Evolutionary conservation across 2,797 vertebrate species (phyloP).

Genomic region (Manis pentadactyla): DNA sequence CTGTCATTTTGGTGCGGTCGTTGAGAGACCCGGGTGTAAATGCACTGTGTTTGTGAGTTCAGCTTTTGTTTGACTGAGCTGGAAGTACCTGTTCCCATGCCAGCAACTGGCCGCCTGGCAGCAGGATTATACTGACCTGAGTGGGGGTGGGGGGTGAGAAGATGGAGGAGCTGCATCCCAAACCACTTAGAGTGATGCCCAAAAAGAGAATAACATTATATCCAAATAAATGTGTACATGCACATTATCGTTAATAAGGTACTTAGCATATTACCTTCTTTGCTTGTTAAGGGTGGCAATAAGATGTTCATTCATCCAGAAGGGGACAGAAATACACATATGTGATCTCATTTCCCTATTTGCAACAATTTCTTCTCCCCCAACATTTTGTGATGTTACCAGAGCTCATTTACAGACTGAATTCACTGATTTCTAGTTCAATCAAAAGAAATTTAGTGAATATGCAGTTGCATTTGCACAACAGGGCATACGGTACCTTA

Average conservation of each 20-base stretch:
- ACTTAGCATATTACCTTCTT: neutral
- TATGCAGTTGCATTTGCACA: neutral
- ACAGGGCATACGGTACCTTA: neutral
- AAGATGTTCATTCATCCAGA: neutral
- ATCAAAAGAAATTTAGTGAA: neutral
- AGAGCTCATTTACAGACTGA: neutral
- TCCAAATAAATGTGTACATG: neutral
- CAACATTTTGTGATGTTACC: neutral
- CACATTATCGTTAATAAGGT: neutral
- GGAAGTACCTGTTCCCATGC: too few relatives aligned
- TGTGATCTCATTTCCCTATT: neutral
- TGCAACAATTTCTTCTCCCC: neutral
- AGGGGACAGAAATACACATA: neutral
- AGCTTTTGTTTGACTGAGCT: too few relatives aligned
- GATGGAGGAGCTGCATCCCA: neutral
- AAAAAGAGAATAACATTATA: neutral
- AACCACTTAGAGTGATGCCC: neutral
- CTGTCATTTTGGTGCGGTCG: too few relatives aligned
- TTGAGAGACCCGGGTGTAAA: too few relatives aligned
- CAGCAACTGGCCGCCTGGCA: too few relatives aligned
- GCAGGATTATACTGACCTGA: too few relatives aligned
- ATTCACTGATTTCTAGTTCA: conserved; percentile 37
- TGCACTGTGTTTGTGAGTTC: too few relatives aligned
- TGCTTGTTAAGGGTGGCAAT: neutral
- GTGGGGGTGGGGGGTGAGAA: neutral